A percentile compares a stretch with the other conserved stretches of the same genome.
Evolutionary conservation across 2,888 invertebrate species (phyloP).

Genomic region (Yponomeuta sedellus): DNA sequence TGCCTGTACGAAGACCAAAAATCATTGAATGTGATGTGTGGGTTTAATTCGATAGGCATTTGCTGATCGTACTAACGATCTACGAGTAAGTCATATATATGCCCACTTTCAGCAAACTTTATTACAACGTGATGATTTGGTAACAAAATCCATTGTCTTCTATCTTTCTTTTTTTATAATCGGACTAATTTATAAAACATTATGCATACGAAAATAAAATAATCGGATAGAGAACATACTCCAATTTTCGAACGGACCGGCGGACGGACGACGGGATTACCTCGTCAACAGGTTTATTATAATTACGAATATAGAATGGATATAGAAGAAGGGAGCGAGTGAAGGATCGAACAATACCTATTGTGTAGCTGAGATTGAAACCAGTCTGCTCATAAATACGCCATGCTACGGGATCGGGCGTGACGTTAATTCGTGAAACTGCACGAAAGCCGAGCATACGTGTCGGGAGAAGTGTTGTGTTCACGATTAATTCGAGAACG

Average conservation of each 20-base stretch:
- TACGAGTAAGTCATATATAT: too few species aligned
- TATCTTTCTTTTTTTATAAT: too few species aligned
- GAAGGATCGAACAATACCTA: slow-evolving; percentile 42
- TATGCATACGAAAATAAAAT: too few species aligned
- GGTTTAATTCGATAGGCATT: background rate
- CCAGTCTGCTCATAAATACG: slow-evolving; percentile 42
- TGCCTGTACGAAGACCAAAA: slow-evolving; percentile 16
- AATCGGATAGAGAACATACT: too few species aligned
- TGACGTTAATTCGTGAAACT: slow-evolving; percentile 45
- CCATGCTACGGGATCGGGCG: slow-evolving; percentile 8
- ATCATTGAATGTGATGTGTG: background rate
- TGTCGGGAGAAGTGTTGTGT: slow-evolving; percentile 40
- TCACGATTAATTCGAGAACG: slow-evolving; percentile 64
- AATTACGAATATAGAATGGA: too few species aligned
- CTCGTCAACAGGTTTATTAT: too few species aligned
- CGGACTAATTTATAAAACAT: too few species aligned
- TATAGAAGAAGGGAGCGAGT: slow-evolving; percentile 37
- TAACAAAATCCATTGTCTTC: background rate
- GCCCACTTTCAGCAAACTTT: background rate
- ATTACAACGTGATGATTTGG: background rate
- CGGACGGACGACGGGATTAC: too few species aligned
- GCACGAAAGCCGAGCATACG: slow-evolving; percentile 59
- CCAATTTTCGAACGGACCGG: too few species aligned
- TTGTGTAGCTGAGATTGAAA: slow-evolving; percentile 42
- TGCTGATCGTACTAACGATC: too few species aligned